A percentile compares a stretch with the other conserved stretches of the same genome.
Conservation (phyloP, 2,888 invertebrate genomes). For the Polyommatus icarus region DNA sequence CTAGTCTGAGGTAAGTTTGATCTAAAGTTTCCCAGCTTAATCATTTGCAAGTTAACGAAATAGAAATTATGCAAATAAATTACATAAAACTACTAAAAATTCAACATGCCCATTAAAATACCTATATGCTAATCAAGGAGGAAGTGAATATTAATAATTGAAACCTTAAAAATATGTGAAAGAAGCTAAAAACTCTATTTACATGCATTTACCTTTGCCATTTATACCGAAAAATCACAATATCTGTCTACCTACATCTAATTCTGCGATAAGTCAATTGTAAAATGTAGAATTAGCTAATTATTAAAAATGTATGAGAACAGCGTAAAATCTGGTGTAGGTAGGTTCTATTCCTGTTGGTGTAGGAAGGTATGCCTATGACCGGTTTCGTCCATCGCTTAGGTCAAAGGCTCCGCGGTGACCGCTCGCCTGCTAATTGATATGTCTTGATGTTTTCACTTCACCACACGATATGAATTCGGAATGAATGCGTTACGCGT, state of each 20-base stretch:
- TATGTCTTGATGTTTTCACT: slow-evolving; percentile 20
- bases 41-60: slow-evolving; percentile 23
- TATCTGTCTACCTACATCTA: not conserved
- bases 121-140: slow-evolving; percentile 9
- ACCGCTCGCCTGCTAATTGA: slow-evolving; percentile 16
- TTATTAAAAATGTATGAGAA: slow-evolving; percentile 9
- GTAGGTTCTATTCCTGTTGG: slow-evolving; percentile 5
- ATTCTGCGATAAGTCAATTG: not conserved
- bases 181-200: not conserved
- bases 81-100: slow-evolving; percentile 21
- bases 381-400: slow-evolving; percentile 15
- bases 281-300: not conserved
- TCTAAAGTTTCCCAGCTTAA: not conserved
- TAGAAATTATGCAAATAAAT: slow-evolving; percentile 16
- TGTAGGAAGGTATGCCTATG: slow-evolving; percentile 11
- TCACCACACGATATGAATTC: slow-evolving; percentile 11
- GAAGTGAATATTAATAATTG: slow-evolving; percentile 21
- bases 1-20: slow-evolving; percentile 9
- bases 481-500: not conserved
- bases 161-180: not conserved
- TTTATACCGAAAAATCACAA: not conserved
- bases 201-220: not conserved
- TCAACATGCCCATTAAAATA: slow-evolving; percentile 9
- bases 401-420: slow-evolving; percentile 18
- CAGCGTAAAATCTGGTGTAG: slow-evolving; percentile 8